phyloP scores from a whole-genome alignment of 2,888 invertebrate species.

The Elysia crispata region DNA sequence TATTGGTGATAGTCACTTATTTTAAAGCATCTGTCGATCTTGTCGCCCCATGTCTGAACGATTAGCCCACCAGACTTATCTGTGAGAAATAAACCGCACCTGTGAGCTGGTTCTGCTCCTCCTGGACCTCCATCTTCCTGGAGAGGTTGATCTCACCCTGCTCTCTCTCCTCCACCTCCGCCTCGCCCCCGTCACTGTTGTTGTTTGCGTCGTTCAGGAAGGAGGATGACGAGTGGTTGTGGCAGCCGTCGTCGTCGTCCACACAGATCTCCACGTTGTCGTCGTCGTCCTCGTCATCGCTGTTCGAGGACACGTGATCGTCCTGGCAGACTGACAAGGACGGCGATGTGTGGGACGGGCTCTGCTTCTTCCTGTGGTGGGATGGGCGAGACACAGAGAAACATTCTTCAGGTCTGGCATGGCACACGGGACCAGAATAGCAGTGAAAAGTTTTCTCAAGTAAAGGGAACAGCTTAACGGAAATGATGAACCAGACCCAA shows the following conservation, averaged over 20 bases:
- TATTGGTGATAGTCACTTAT: too few relatives aligned
- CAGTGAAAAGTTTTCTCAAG: too few relatives aligned
- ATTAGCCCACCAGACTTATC: too few relatives aligned
- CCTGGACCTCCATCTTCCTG: background rate
- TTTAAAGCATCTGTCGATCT: too few relatives aligned
- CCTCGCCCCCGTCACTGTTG: slow-evolving; percentile 36
- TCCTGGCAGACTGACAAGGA: slow-evolving; percentile 43
- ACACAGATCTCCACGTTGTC: slow-evolving; percentile 56
- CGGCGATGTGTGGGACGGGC: slow-evolving; percentile 6
- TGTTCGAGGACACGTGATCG: slow-evolving; percentile 48
- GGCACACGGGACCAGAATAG: too few relatives aligned
- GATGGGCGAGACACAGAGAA: too few relatives aligned
- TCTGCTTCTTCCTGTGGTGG: slow-evolving; percentile 29
- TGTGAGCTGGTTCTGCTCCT: background rate
- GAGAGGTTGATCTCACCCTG: too few relatives aligned
- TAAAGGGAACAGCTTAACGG: too few relatives aligned
- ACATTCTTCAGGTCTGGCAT: too few relatives aligned
- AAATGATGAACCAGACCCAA: too few relatives aligned
- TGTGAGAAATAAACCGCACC: background rate
- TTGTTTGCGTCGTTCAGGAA: background rate
- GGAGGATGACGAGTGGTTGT: background rate
- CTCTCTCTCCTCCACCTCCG: background rate
- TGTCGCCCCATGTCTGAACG: too few relatives aligned
- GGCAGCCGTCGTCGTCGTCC: slow-evolving; percentile 49
- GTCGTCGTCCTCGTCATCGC: slow-evolving; percentile 55